Conservation (phyloP, 2,113 vertebrate species). For the Sapayoa aenigma region DNA sequence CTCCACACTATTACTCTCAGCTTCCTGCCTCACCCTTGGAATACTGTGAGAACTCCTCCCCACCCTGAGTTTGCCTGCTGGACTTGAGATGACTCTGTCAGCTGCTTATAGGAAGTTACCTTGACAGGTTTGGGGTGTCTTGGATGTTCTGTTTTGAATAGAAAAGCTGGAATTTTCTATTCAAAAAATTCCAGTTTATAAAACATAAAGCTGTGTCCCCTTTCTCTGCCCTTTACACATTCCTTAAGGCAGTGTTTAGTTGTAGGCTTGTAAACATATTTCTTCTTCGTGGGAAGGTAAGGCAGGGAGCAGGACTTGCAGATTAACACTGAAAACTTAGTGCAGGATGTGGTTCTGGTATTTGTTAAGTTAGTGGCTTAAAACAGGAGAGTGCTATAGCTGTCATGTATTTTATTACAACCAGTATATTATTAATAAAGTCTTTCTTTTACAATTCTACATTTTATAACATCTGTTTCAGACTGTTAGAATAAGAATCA, state of each 20-base stretch:
- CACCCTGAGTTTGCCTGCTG: not conserved
- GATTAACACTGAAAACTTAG: not conserved
- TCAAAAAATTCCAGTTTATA: no score
- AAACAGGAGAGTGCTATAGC: not conserved
- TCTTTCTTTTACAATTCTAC: not conserved
- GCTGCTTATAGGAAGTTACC: not conserved
- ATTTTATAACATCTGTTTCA: not conserved
- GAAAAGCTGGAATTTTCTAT: not conserved
- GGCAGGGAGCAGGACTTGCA: not conserved
- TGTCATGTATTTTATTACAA: not conserved
- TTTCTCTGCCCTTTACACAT: not conserved
- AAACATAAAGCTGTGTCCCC: not conserved
- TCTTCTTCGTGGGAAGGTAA: not conserved
- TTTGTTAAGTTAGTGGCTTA: not conserved
- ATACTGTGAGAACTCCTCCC: not conserved
- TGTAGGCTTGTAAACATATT: not conserved
- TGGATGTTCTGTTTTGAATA: not conserved
- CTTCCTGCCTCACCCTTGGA: not conserved
- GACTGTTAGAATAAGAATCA: not conserved
- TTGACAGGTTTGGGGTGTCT: not conserved
- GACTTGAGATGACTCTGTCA: not conserved
- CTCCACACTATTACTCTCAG: not conserved
- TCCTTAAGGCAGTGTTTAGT: not conserved
- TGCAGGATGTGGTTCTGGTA: not conserved
- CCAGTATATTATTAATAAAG: slow-evolving; percentile 1